Conservation (phyloP, 2,797 vertebrate species). For the Silurus aristotelis region DNA sequence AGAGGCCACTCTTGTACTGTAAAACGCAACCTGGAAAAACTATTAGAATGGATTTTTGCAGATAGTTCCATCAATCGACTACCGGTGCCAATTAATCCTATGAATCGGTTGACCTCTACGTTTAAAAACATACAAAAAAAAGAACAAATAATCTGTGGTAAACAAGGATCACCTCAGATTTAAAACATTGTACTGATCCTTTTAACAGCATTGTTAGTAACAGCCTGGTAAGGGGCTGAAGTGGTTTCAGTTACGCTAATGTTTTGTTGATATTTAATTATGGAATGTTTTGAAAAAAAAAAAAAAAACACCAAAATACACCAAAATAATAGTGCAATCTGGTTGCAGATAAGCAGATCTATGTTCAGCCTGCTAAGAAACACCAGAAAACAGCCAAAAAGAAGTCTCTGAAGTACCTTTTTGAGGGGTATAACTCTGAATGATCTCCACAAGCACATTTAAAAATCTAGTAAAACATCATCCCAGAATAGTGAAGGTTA, state of each 20-base stretch:
- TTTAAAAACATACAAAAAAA: background rate
- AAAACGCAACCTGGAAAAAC: too few relatives aligned
- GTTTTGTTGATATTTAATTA: too few relatives aligned
- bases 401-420: background rate
- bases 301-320: background rate
- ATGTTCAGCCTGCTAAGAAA: background rate
- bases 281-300: too few relatives aligned
- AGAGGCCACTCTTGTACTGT: too few relatives aligned
- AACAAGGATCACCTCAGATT: background rate
- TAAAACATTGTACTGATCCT: background rate
- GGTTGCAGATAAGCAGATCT: background rate
- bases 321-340: background rate
- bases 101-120: too few relatives aligned
- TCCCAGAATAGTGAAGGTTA: too few relatives aligned
- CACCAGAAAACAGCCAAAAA: background rate
- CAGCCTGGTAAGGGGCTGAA: background rate
- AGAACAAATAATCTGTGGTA: background rate
- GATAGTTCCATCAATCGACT: too few relatives aligned
- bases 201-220: background rate
- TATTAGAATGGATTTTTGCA: too few relatives aligned
- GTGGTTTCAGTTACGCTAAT: background rate
- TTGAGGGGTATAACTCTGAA: background rate
- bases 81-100: too few relatives aligned
- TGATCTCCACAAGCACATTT: too few relatives aligned
- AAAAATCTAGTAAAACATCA: too few relatives aligned